Evolutionary conservation across 37 sponge, comb jelly and placozoan species (phyloP), one percentile per base, ranked within the genome.

Genomic region (Mnemiopsis leidyi): DNA sequence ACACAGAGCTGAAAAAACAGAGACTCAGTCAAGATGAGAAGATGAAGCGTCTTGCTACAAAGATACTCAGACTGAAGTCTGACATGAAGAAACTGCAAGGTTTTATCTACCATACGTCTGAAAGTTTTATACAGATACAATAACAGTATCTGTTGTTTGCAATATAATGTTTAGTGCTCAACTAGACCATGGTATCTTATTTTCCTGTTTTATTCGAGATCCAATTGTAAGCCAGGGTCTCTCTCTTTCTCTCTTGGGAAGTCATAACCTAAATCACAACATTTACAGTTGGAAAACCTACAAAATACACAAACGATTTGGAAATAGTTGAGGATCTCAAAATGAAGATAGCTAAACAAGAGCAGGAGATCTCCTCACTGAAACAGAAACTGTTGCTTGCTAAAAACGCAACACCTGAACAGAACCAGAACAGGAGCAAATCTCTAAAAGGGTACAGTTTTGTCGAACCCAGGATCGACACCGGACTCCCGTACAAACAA

Each of bases 61-160:
- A 85, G 26, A 85, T 85, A 40, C 61, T 85, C 61, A 38, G 90
- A 85, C 29, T 85, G 18, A 85, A 85, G n/a, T 85, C 90, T 39
- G 90, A 85, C 36, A 85, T 85, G 90, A 85, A 85, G 61, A 85
- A 85, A 26, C 25, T 85, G 36, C 90, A 85, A 26, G 90, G 90
- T 85, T 48, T 48, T 18, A 18, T n/a, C n/a, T n/a, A n/a, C n/a
- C n/a, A n/a, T n/a, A n/a, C n/a, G n/a, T n/a, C n/a, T n/a, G n/a
- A n/a, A n/a, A n/a, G n/a, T n/a, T n/a, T n/a, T n/a, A n/a, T n/a
- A n/a, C n/a, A n/a, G n/a, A n/a, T n/a, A n/a, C n/a, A n/a, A n/a
- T n/a, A n/a, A n/a, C n/a, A n/a, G n/a, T n/a, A n/a, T n/a, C n/a
- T n/a, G n/a, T n/a, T n/a, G 61, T 48, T 48, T 48, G 61, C 5